These are phyloP conservation scores for Drosophila putrida DNA, from an alignment of 2,888 invertebrate species.

Conservation along the genomic window DNA sequence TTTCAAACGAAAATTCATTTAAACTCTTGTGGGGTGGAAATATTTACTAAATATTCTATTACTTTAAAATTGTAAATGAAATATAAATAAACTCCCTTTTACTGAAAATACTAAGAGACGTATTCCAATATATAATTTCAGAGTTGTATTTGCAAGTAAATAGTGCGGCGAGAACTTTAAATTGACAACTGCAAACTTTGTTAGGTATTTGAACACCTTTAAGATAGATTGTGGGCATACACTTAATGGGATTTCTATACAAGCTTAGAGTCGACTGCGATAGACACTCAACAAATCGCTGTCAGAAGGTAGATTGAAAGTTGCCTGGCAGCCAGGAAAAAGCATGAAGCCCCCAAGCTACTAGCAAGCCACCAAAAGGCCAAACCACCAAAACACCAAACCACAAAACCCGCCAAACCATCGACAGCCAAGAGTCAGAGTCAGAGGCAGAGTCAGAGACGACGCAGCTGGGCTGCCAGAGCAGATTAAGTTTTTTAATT, in stretches of 20 bases:
- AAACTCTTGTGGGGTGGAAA: too few species aligned
- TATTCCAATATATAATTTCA: not conserved
- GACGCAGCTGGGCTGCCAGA: conserved; percentile 42
- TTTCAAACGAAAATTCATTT: not conserved
- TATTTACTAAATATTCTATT: too few species aligned
- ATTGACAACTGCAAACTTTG: conserved; percentile 12
- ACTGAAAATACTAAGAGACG: not conserved
- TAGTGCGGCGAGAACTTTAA: conserved; percentile 1
- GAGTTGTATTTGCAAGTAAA: not conserved
- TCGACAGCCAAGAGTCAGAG: conserved; percentile 11
- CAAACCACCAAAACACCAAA: conserved; percentile 20
- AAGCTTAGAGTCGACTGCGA: conserved; percentile 8
- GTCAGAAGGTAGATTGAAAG: conserved; percentile 15
- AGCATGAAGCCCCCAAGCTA: conserved; percentile 9
- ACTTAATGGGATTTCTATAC: conserved; percentile 18
- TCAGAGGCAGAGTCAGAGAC: not conserved
- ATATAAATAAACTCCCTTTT: too few species aligned
- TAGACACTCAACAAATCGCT: conserved; percentile 12
- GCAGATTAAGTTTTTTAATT: conserved; percentile 77
- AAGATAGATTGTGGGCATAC: conserved; percentile 16
- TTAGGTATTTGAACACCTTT: conserved; percentile 8
- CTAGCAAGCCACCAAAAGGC: not conserved
- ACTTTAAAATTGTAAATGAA: too few species aligned
- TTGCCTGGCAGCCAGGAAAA: conserved; percentile 7
- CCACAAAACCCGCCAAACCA: conserved; percentile 6